Percentiles rank a stretch among this genome's conserved stretches.
phyloP scores from a whole-genome alignment of 2,888 invertebrate species.

The Catocala nupta region DNA sequence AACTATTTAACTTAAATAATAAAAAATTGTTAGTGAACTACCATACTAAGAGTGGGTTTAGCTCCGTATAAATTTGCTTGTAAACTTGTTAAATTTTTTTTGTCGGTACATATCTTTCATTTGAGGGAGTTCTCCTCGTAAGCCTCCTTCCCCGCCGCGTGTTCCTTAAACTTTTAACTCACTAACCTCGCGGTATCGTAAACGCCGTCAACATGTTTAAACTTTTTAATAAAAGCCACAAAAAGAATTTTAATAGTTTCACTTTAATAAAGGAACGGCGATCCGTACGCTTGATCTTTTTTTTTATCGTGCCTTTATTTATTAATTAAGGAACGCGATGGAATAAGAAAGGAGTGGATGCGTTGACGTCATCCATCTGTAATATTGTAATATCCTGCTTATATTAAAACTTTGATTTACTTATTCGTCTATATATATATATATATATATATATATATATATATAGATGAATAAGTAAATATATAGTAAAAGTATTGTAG shows the following conservation, averaged over 20 bases:
- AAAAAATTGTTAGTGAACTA: too few relatives aligned
- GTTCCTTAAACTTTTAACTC: constrained; percentile 41
- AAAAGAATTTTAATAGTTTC: constrained; percentile 68
- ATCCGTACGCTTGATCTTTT: constrained; percentile 59
- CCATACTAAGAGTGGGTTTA: too few relatives aligned
- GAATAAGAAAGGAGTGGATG: constrained; percentile 69
- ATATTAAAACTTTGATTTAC: too few relatives aligned
- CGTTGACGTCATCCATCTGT: constrained; percentile 37
- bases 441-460: too few relatives aligned
- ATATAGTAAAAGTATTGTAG: too few relatives aligned
- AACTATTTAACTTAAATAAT: too few relatives aligned
- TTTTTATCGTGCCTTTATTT: constrained; percentile 71
- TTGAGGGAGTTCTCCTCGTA: too few relatives aligned
- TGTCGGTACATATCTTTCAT: constrained; percentile 23
- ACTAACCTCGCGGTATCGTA: constrained; percentile 39
- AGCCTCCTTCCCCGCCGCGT: neutral
- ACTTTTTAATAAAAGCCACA: constrained; percentile 65
- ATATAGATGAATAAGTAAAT: too few relatives aligned
- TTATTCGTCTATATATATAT: too few relatives aligned
- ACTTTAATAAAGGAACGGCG: constrained; percentile 73
- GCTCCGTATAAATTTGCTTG: too few relatives aligned
- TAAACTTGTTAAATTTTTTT: constrained; percentile 5
- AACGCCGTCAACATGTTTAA: constrained; percentile 49
- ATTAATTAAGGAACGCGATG: constrained; percentile 69
- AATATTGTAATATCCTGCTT: too few relatives aligned